Evolutionary conservation across 92 coral and sea anemone species (phyloP), one percentile per base, ranked within the genome.

Genomic region (Epizoanthus scotinus): DNA sequence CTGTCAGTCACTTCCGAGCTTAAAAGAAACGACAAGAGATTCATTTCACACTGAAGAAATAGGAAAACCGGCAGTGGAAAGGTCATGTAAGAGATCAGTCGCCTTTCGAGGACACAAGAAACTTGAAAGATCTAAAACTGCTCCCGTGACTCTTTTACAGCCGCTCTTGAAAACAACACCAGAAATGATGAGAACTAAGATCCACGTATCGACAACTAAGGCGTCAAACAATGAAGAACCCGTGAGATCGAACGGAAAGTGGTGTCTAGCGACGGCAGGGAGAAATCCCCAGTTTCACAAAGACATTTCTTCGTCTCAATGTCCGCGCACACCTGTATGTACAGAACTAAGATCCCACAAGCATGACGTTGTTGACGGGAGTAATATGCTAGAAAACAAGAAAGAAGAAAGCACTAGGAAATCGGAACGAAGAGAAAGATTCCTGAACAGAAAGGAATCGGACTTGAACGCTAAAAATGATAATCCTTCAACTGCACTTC

Each of bases 121-220:
- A 57, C 83, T 90, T 22, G 91, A 87, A 85, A 79, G 94, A 56
- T 90, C 85, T 22, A 85, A 87, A 85, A 90, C 94, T 4, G 89
- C 94, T 27, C 94, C 94, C 5, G 85, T 87, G 14, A 52, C 83
- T n/a, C 56, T 84, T 64, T 50, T 90, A 13, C 88, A 90, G 67
- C 89, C 94, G 25, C 73, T 84, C 54, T 24, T 79, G 52, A 84
- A 84, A 71, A 87, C 92, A 8, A 85, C 84, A 13, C 89, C 86
- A 49, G 83, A 81, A 25, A 82, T 74, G 80, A 22, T 82, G 77
- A 68, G 78, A 22, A 88, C 83, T 31, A 85, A 85, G 61, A 67
- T 81, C n/a, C 84, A 85, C 54, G 36, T 75, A 36, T 83, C 90
- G 1, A 70, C 81, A 17, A 50, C 70, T n/a, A 84, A 50, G 56